phyloP scores from a whole-genome alignment of 2,113 vertebrate species.

The Nyctibius bracteatus region DNA sequence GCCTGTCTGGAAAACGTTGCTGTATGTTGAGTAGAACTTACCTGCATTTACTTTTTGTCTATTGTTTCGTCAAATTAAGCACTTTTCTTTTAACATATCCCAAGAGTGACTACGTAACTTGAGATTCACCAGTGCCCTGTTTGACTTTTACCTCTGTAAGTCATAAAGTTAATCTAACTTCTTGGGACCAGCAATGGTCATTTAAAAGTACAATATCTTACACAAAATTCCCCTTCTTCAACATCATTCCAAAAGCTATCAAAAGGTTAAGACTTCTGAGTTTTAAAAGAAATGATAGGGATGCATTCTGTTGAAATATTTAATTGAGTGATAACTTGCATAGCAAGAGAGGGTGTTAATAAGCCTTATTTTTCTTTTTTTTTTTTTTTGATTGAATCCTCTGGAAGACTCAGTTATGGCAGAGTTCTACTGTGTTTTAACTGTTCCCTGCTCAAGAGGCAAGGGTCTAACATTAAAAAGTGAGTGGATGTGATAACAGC shows the following conservation, averaged over 20 bases:
- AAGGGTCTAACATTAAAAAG: neutral
- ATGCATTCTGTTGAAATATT: neutral
- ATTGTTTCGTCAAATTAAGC: neutral
- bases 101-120: neutral
- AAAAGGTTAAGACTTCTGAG: constrained; percentile 44
- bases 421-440: constrained; percentile 38
- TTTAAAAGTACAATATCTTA: neutral
- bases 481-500: neutral
- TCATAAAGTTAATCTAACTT: neutral
- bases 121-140: constrained; percentile 1
- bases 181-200: constrained; percentile 8
- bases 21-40: neutral
- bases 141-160: constrained; percentile 4
- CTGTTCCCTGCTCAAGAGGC: neutral
- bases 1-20: constrained; percentile 12
- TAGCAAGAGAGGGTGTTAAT: constrained; percentile 68
- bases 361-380: neutral
- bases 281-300: constrained; percentile 37
- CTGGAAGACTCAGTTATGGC: constrained; percentile 68
- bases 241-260: constrained; percentile 19
- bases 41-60: neutral
- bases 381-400: constrained; percentile 29
- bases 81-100: neutral
- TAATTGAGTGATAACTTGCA: constrained; percentile 67
- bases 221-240: constrained; percentile 22